phyloP scores from a whole-genome alignment of 1,140 invertebrate species.

The Ceratitis capitata region DNA sequence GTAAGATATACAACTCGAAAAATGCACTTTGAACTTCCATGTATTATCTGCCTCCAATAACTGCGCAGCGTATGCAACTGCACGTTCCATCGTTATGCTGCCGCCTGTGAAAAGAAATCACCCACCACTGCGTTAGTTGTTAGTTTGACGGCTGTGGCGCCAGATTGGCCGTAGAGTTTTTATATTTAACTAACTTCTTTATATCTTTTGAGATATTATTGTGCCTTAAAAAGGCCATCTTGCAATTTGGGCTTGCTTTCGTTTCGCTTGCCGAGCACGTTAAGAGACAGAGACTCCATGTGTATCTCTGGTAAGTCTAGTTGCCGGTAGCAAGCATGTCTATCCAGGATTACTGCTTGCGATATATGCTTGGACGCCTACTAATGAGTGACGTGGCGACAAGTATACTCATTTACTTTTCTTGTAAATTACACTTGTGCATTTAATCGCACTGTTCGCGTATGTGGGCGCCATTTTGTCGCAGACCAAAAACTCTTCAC shows the following conservation, averaged over 20 bases:
- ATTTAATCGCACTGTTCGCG: background rate
- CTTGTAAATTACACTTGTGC: background rate
- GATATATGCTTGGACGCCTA: background rate
- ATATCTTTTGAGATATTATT: slow-evolving; percentile 15
- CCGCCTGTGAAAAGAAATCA: background rate
- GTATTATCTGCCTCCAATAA: background rate
- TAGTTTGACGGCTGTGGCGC: slow-evolving; percentile 3
- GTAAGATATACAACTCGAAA: background rate
- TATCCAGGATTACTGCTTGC: too few relatives aligned
- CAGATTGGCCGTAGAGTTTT: background rate
- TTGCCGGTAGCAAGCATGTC: too few relatives aligned
- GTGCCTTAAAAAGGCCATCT: background rate
- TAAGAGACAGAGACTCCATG: background rate
- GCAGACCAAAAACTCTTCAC: background rate
- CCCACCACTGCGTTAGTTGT: background rate
- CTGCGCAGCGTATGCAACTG: background rate
- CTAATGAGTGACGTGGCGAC: slow-evolving; percentile 19
- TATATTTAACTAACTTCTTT: background rate
- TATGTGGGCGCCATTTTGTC: background rate
- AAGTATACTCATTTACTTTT: background rate
- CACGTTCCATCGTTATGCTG: background rate
- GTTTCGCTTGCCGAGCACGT: background rate
- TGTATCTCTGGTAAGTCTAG: background rate
- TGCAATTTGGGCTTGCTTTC: background rate
- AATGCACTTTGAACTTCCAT: slow-evolving; percentile 22